phyloP scores from a whole-genome alignment of 37 sponge, comb jelly and placozoan species.

The Amphimedon queenslandica region DNA sequence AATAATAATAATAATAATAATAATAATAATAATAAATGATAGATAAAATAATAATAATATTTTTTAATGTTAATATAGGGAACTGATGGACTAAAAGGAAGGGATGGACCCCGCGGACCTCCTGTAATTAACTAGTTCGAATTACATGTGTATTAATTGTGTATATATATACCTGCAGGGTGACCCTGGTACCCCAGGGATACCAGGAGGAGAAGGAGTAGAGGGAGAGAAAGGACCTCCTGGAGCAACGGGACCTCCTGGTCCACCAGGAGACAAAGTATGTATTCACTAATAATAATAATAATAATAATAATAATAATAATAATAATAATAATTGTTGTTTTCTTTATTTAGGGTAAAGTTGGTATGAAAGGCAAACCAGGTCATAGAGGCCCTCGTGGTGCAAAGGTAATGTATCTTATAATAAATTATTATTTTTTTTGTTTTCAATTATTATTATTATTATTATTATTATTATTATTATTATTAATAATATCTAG shows the following conservation, averaged over 20 bases:
- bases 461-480: too few relatives aligned
- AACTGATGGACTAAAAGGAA: conserved; percentile 37
- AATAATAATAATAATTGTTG: background rate
- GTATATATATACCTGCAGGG: conserved; percentile 19
- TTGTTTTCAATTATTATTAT: background rate
- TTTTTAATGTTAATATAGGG: conserved; percentile 8
- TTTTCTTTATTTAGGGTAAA: conserved; percentile 3
- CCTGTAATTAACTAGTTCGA: background rate
- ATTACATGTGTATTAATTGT: background rate
- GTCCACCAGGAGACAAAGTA: conserved; percentile 13
- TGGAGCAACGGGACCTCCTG: conserved; percentile 38
- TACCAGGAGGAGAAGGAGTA: conserved; percentile 38
- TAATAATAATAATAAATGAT: too few relatives aligned
- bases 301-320: too few relatives aligned
- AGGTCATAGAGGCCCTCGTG: conserved; percentile 9
- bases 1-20: too few relatives aligned
- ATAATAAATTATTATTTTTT: background rate
- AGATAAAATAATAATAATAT: too few relatives aligned
- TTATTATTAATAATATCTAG: too few relatives aligned
- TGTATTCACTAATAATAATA: too few relatives aligned
- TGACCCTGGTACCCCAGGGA: conserved; percentile 35
- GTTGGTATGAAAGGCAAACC: background rate
- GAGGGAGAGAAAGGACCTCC: conserved; percentile 50
- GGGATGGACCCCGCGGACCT: conserved; percentile 32
- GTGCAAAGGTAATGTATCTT: background rate